Conservation (phyloP, 1,140 invertebrate species). For the Bombyx mori region ASM3026992v2 NC_085110.1:5967501-5968000, state of each 20-base stretch:
- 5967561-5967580: conserved; percentile 39
- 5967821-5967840: conserved; percentile 44
- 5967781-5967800: conserved; percentile 48
- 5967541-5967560: too few species aligned
- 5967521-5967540: conserved; percentile 23
- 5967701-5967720: conserved; percentile 61
- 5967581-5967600: conserved; percentile 49
- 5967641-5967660: conserved; percentile 42
- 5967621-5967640: conserved; percentile 53
- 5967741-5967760: conserved; percentile 53
- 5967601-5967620: conserved; percentile 25
- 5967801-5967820: conserved; percentile 38
- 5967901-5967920: conserved; percentile 34
- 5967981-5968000: conserved; percentile 63
- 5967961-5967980: conserved; percentile 61
- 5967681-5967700: conserved; percentile 56
- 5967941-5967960: conserved; percentile 42
- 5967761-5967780: conserved; percentile 52
- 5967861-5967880: conserved; percentile 61
- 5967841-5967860: conserved; percentile 42
- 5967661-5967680: conserved; percentile 48
- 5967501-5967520: too few species aligned
- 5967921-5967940: conserved; percentile 32
- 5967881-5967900: conserved; percentile 16
- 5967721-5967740: conserved; percentile 67